These are phyloP conservation scores for Apodemus speciosus DNA, from an alignment of 2,113 vertebrate genomes.

Conservation along the genomic window DNA sequence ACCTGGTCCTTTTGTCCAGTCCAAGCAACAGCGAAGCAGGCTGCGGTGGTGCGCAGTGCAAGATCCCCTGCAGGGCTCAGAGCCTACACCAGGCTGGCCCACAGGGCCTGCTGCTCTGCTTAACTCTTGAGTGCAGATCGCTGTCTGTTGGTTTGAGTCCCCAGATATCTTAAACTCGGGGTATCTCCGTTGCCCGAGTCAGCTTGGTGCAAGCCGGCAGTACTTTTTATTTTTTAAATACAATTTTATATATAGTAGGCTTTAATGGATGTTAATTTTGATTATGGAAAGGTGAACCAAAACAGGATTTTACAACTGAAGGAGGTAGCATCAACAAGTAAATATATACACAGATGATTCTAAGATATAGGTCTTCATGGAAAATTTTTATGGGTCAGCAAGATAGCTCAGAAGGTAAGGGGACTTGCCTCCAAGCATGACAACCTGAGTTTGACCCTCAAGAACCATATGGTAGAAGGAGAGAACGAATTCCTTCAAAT, in stretches of 20 bases:
- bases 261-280: neutral
- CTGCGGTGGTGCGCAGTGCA: too few relatives aligned
- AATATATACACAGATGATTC: neutral
- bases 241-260: neutral
- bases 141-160: too few relatives aligned
- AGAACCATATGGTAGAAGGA: neutral
- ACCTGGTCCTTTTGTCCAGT: too few relatives aligned
- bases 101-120: too few relatives aligned
- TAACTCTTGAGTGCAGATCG: too few relatives aligned
- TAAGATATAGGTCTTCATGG: neutral
- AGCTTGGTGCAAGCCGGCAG: too few relatives aligned
- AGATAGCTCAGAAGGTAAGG: neutral
- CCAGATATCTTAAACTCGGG: too few relatives aligned
- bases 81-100: too few relatives aligned
- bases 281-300: constrained; percentile 43
- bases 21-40: too few relatives aligned
- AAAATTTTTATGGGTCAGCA: neutral
- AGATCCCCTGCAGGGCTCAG: too few relatives aligned
- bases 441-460: neutral
- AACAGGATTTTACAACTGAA: neutral
- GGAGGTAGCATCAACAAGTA: neutral
- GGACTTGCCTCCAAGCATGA: neutral
- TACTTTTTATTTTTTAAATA: constrained; percentile 5
- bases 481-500: neutral
- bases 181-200: too few relatives aligned